These are phyloP conservation scores for Gephyroberyx darwinii DNA, from an alignment of 2,797 vertebrate species.

Conservation along the genomic window DNA sequence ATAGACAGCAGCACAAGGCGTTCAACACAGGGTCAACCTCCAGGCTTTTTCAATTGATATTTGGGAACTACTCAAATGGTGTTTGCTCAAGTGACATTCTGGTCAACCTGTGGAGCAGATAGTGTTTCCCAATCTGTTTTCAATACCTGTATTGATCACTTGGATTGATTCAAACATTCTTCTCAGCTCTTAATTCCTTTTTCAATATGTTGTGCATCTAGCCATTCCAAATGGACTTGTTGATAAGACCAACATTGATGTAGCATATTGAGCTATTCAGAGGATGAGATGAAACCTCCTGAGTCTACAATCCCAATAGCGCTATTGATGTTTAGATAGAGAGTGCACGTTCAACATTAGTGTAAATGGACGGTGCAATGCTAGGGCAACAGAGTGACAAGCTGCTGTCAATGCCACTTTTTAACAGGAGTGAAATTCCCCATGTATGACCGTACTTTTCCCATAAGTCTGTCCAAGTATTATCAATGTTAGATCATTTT, in stretches of 20 bases:
- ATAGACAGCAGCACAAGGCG: too few relatives aligned
- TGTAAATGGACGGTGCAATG: slow-evolving; percentile 16
- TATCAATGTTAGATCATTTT: slow-evolving; percentile 13
- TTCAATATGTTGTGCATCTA: slow-evolving; percentile 29
- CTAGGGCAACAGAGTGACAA: slow-evolving; percentile 24
- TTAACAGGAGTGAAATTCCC: slow-evolving; percentile 1
- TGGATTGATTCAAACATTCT: slow-evolving; percentile 47
- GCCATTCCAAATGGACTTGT: slow-evolving; percentile 15
- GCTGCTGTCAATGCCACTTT: slow-evolving; percentile 36
- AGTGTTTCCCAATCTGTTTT: not conserved
- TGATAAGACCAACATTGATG: slow-evolving; percentile 19
- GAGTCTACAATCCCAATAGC: slow-evolving; percentile 2
- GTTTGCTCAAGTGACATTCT: slow-evolving; percentile 45
- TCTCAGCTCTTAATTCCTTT: slow-evolving; percentile 42
- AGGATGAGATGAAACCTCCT: slow-evolving; percentile 1
- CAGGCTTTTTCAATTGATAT: slow-evolving; percentile 41
- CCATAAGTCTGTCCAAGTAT: slow-evolving; percentile 8
- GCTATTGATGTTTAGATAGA: slow-evolving; percentile 38
- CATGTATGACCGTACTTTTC: not conserved
- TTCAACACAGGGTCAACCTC: slow-evolving; percentile 36
- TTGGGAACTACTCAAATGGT: slow-evolving; percentile 42
- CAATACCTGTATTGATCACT: slow-evolving; percentile 32
- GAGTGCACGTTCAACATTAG: slow-evolving; percentile 16
- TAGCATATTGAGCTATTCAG: slow-evolving; percentile 39
- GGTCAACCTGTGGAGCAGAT: slow-evolving; percentile 33